Percentiles rank a stretch among this genome's conserved stretches.
Conservation (phyloP, 2,888 invertebrate species). For the Imbricaverruca yamaguchii region DNA sequence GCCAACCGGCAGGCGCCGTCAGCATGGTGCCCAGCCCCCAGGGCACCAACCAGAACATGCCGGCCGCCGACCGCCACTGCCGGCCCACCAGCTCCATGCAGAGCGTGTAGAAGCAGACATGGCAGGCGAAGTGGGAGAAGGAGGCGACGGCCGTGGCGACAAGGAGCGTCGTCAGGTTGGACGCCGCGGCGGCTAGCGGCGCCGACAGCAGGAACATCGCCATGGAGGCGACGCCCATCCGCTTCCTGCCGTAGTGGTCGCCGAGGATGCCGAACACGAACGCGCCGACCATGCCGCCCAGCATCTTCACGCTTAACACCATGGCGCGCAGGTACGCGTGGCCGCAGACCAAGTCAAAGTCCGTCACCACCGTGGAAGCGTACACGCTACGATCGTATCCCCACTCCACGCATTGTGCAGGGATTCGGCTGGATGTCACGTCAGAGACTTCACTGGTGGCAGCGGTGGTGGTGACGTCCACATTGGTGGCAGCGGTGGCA, state of each 20-base stretch:
- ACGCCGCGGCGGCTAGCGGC: background rate
- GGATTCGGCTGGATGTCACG: background rate
- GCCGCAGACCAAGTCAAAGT: background rate
- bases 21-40: background rate
- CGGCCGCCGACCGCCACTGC: background rate
- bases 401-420: background rate
- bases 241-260: background rate
- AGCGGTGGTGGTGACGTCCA: too few relatives aligned
- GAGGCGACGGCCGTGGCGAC: background rate
- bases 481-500: too few relatives aligned
- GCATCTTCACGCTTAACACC: background rate
- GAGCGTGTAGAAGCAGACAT: background rate
- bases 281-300: background rate
- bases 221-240: background rate
- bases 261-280: background rate
- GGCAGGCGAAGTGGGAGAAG: background rate
- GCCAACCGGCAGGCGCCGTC: background rate
- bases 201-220: background rate
- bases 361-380: background rate
- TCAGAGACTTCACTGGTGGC: too few relatives aligned
- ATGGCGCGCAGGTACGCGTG: background rate
- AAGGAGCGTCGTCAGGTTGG: background rate
- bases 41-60: slow-evolving; percentile 7
- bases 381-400: background rate
- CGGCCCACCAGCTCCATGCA: background rate